A percentile compares a stretch with the other conserved stretches of the same genome.
phyloP scores from a whole-genome alignment of 1,140 invertebrate genomes.

The Apocrypta bakeri region DNA sequence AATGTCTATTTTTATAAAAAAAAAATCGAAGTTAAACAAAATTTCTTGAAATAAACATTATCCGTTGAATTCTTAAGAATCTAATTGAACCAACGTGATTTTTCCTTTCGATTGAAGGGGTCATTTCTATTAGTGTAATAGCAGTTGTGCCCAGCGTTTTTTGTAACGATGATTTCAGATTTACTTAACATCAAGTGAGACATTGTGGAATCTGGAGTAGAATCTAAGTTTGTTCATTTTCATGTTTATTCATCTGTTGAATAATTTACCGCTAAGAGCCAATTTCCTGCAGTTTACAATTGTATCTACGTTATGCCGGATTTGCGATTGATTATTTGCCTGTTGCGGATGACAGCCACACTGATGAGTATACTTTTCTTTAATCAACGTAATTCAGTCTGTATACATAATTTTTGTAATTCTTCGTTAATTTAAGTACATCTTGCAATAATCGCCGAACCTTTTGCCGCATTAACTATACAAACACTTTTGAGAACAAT shows the following conservation, averaged over 20 bases:
- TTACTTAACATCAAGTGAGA: constrained; percentile 70
- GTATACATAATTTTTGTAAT: neutral
- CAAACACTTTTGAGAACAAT: no score
- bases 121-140: no score
- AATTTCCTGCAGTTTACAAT: constrained; percentile 78
- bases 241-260: neutral
- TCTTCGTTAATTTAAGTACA: no score
- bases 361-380: constrained; percentile 76
- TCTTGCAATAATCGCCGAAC: no score
- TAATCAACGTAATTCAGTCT: constrained; percentile 45
- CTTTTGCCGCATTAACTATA: no score
- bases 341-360: constrained; percentile 71
- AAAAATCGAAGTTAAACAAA: no score
- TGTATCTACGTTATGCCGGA: constrained; percentile 62
- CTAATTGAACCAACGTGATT: no score
- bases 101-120: no score
- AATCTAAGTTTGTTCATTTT: constrained; percentile 23
- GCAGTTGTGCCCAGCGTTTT: no score
- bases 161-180: constrained; percentile 49
- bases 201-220: constrained; percentile 76
- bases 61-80: no score
- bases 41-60: no score
- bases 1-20: no score
- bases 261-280: neutral
- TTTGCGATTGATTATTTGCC: constrained; percentile 70